Base-by-base conservation (phyloP, 2,113 vertebrate genomes). In the Lamprologus ornatipinnis region DNA sequence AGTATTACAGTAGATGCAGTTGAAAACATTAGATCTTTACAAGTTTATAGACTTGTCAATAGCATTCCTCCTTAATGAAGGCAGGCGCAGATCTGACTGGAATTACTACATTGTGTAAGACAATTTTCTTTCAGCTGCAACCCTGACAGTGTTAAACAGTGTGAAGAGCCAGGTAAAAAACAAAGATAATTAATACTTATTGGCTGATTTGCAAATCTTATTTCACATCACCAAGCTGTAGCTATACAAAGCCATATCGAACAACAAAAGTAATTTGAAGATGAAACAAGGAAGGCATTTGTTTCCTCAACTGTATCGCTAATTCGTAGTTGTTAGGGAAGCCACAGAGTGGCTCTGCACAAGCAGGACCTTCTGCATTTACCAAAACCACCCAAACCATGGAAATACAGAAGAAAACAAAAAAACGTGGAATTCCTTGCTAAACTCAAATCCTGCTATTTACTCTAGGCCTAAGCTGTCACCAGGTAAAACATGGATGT, bases 341-440 rank as follows among this genome's bases (percentile, higher is more conserved):
- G 68, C 37, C 23, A 75, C 23, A 47, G 70, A 28, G 70, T 49
- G 14, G 15, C 70, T 75, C 15, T 47, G 14, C 70, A 75, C 70
- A 75, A 49, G 15, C 8, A 28, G 70, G 42, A 28, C 23, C 42
- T 2, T 49, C 1, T 11, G 70, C 70, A 47, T 47, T 75, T 28
- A 75, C 42, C 42, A 75, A 75, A 47, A 47, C 6, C 40, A 47
- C 42, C 23, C 45, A 26, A 49, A 75, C 42, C 9, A 47, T 31
- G 15, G 23, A 28, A 28, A 75, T 11, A 3, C 23, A 2, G 4
- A 4, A 5, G 3, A 4, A 15, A 5, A 2, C 0, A 4, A 8
- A 9, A 4, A 5, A 4, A 2, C 0, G 2, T 49, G 70, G 9
- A 78, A 47, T 7, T 31, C 17, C 42, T 75, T 31, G 9, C 70